Conservation (phyloP, 2,113 vertebrate species). For the Picathartes gymnocephalus region DNA sequence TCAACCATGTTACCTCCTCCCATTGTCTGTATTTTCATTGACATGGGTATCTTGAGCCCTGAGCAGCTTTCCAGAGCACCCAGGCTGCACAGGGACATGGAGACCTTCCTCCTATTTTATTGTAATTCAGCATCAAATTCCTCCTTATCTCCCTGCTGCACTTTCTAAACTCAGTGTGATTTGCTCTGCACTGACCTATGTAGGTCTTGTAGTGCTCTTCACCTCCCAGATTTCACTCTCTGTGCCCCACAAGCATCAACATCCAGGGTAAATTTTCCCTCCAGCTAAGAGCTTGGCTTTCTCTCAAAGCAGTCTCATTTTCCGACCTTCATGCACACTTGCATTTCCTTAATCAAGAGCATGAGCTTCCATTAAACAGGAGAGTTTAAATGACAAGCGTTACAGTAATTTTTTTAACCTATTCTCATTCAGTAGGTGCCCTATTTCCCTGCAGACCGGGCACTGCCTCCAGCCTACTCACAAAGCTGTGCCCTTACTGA, state of each 20-base stretch:
- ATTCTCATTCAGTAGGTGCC: neutral
- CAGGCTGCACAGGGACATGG: neutral
- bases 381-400: neutral
- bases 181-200: neutral
- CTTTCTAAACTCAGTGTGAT: neutral
- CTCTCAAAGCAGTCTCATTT: conserved; percentile 6
- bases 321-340: neutral
- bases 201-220: neutral
- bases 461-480: neutral
- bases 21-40: neutral
- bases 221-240: neutral
- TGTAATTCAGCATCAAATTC: neutral
- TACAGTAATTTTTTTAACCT: neutral
- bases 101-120: neutral
- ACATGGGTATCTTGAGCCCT: neutral
- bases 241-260: neutral
- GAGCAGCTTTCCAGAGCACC: neutral
- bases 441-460: neutral
- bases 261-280: neutral
- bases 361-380: neutral
- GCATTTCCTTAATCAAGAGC: conserved; percentile 1
- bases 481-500: neutral
- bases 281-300: conserved; percentile 8
- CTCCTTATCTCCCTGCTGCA: neutral
- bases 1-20: neutral